These are phyloP conservation scores for Apodemia hepburni DNA, from an alignment of 2,888 invertebrate species.

Conservation along the genomic window DNA sequence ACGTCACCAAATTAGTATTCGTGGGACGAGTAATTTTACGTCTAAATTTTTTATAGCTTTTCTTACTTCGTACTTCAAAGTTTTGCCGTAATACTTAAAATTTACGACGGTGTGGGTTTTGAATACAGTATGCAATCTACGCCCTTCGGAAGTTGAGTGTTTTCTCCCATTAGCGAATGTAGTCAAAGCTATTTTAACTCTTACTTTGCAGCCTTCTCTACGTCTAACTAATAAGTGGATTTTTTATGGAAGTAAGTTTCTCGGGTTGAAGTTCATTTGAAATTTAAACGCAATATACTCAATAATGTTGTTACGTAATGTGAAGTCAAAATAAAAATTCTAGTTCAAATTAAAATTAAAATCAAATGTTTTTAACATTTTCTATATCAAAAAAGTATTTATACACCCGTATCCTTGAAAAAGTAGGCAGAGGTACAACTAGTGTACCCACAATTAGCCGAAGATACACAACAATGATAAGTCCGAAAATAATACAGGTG, in stretches of 20 bases:
- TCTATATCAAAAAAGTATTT: too few species aligned
- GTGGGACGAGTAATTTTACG: slow-evolving; percentile 15
- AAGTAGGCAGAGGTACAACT: too few species aligned
- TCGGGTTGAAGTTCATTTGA: not conserved
- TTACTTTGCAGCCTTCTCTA: slow-evolving; percentile 26
- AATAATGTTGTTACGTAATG: not conserved
- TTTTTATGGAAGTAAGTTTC: slow-evolving; percentile 8
- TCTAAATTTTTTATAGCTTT: slow-evolving; percentile 16
- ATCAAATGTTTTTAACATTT: too few species aligned
- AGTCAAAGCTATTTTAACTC: slow-evolving; percentile 33
- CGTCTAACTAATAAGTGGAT: slow-evolving; percentile 13
- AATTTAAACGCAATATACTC: not conserved
- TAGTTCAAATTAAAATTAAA: too few species aligned
- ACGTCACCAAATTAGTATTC: slow-evolving; percentile 10
- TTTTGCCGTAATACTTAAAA: slow-evolving; percentile 36
- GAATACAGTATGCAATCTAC: slow-evolving; percentile 37
- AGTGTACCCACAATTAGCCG: too few species aligned
- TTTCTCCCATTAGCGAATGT: slow-evolving; percentile 48
- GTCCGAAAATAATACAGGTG: too few species aligned
- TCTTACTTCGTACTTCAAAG: slow-evolving; percentile 23
- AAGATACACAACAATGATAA: too few species aligned
- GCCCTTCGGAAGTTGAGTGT: slow-evolving; percentile 42
- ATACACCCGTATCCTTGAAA: too few species aligned
- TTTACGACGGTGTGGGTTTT: slow-evolving; percentile 39
- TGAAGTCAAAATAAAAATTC: not conserved